These are phyloP conservation scores for Nasonia giraulti DNA, from an alignment of 1,140 invertebrate genomes.

Conservation along the genomic window DNA sequence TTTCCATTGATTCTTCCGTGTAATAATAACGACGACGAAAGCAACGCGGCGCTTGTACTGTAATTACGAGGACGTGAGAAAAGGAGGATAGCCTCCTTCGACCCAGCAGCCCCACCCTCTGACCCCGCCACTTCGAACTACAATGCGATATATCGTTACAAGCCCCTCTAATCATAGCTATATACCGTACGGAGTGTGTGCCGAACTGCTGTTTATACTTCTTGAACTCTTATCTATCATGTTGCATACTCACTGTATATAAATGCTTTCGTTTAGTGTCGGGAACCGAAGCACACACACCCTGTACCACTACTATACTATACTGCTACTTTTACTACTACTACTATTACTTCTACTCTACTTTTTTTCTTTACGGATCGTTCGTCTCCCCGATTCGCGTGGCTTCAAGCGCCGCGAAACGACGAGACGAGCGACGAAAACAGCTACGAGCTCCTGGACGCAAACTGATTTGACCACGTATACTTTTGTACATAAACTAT, in stretches of 20 bases:
- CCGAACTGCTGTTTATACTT: not conserved
- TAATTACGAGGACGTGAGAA: not conserved
- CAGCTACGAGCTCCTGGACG: conserved; percentile 31
- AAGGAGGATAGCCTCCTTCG: not conserved
- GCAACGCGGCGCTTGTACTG: not conserved
- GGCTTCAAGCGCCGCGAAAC: not conserved
- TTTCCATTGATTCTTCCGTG: too few species aligned
- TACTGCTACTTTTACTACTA: conserved; percentile 17
- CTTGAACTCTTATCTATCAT: not conserved
- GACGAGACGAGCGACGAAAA: conserved; percentile 8
- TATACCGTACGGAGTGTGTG: conserved; percentile 16
- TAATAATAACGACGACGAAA: not conserved
- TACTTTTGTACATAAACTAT: conserved; percentile 9
- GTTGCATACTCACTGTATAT: conserved; percentile 13
- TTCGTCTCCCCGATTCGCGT: not conserved
- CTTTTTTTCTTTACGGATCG: conserved; percentile 33
- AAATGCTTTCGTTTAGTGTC: conserved; percentile 26
- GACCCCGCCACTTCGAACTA: not conserved
- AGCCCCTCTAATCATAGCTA: conserved; percentile 27
- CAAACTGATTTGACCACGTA: not conserved
- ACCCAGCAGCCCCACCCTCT: not conserved
- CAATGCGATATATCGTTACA: conserved; percentile 5
- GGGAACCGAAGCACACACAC: conserved; percentile 34
- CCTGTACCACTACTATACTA: not conserved
- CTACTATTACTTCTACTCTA: not conserved